Evolutionary conservation across 2,888 invertebrate species (phyloP).

Genomic region (Phalangium opilio): DNA sequence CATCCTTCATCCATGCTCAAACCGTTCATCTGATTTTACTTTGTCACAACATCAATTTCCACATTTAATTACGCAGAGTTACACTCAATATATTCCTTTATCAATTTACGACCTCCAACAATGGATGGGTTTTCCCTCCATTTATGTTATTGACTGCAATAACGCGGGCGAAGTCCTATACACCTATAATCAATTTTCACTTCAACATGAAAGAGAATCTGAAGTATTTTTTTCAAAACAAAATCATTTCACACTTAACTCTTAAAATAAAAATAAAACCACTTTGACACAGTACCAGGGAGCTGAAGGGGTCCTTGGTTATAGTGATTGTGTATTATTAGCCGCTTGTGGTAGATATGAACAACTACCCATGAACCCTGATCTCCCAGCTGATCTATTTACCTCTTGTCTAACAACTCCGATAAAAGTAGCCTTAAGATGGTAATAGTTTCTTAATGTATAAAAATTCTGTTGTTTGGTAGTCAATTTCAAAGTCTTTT

Average conservation of each 20-base stretch:
- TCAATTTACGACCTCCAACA: constrained; percentile 95
- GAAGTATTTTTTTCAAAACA: constrained; percentile 38
- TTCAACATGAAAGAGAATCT: constrained; percentile 72
- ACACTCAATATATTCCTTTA: constrained; percentile 97
- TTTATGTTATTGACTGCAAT: constrained; percentile 98
- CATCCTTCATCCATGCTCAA: too few relatives aligned
- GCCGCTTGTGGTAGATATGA: constrained; percentile 91
- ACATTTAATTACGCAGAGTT: constrained; percentile 47
- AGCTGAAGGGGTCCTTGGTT: too few relatives aligned
- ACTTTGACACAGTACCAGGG: too few relatives aligned
- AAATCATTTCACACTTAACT: too few relatives aligned
- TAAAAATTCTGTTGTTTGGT: not conserved
- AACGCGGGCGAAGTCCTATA: constrained; percentile 94
- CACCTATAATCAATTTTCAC: constrained; percentile 56
- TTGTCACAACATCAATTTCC: too few relatives aligned
- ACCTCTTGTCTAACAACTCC: constrained; percentile 97
- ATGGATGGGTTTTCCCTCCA: constrained; percentile 98
- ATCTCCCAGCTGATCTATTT: constrained; percentile 92
- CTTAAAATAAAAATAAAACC: too few relatives aligned
- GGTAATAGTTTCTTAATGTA: constrained; percentile 43
- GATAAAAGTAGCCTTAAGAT: constrained; percentile 84
- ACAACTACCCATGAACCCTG: constrained; percentile 89
- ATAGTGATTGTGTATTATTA: constrained; percentile 84
- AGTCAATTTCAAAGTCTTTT: constrained; percentile 9
- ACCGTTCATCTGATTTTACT: too few relatives aligned